A percentile compares a stretch with the other conserved stretches of the same genome.
phyloP scores from a whole-genome alignment of 1,140 invertebrate genomes.

The Zaprionus gabonicus region DNA sequence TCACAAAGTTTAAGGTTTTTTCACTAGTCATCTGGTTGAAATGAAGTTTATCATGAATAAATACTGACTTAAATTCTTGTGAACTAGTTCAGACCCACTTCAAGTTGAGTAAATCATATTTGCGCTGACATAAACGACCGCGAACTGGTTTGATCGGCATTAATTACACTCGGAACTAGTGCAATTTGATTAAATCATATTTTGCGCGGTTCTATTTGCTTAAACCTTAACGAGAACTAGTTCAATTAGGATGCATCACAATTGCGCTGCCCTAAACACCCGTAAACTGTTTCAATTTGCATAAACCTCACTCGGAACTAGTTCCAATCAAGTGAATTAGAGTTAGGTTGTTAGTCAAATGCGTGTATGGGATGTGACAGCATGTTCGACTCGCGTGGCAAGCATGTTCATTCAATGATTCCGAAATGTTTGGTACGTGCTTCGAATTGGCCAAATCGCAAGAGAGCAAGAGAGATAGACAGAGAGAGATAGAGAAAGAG shows the following conservation, averaged over 20 bases:
- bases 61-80: too few relatives aligned
- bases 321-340: slow-evolving; percentile 6
- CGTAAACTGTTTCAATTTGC: background rate
- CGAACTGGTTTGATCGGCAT: too few relatives aligned
- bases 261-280: background rate
- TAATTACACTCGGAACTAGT: too few relatives aligned
- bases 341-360: slow-evolving; percentile 13
- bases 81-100: too few relatives aligned
- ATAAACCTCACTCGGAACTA: background rate
- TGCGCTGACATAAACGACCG: too few relatives aligned
- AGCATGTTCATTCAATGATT: slow-evolving; percentile 28
- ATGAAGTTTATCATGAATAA: too few relatives aligned
- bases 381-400: slow-evolving; percentile 13
- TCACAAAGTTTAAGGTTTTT: too few relatives aligned
- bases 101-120: too few relatives aligned
- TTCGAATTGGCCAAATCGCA: slow-evolving; percentile 57
- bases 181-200: too few relatives aligned
- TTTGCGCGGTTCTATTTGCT: too few relatives aligned
- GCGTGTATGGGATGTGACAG: slow-evolving; percentile 16
- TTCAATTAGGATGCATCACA: background rate
- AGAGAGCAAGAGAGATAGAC: slow-evolving; percentile 53
- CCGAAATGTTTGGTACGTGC: slow-evolving; percentile 51
- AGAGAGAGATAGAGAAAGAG: slow-evolving; percentile 79
- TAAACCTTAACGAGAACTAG: background rate
- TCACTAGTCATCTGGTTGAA: too few relatives aligned